phyloP scores from a whole-genome alignment of 2,113 vertebrate species.

The Pituophis catenifer region DNA sequence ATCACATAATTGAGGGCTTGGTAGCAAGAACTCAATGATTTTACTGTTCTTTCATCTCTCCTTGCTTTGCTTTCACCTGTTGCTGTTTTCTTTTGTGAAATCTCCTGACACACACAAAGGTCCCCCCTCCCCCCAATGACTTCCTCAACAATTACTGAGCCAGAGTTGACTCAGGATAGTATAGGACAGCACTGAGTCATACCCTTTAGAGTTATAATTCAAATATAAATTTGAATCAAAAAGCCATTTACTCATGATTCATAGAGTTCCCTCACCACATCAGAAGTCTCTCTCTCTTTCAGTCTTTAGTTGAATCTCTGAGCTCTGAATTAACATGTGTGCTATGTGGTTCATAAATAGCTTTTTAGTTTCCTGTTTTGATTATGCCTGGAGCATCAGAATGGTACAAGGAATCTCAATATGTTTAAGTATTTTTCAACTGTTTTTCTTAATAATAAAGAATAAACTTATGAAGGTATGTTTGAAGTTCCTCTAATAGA shows the following conservation, averaged over 20 bases:
- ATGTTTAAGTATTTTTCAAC: slow-evolving; percentile 3
- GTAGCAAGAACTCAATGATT: too few species aligned
- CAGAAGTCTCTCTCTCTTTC: background rate
- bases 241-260: background rate
- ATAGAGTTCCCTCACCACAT: background rate
- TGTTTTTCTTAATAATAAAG: background rate
- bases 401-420: background rate
- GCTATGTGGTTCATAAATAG: background rate
- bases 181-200: background rate
- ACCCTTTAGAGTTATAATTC: background rate
- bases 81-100: background rate
- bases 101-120: background rate
- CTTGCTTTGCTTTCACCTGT: background rate
- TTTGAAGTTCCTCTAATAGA: background rate
- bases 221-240: background rate
- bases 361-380: slow-evolving; percentile 12
- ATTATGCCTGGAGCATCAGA: background rate
- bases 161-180: background rate
- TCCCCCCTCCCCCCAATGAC: background rate
- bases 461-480: background rate
- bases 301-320: background rate
- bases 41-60: background rate
- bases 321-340: background rate
- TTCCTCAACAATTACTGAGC: background rate
- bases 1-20: too few species aligned